Evolutionary conservation across 2,113 vertebrate species (phyloP).

Genomic region (Otolemur garnettii): DNA sequence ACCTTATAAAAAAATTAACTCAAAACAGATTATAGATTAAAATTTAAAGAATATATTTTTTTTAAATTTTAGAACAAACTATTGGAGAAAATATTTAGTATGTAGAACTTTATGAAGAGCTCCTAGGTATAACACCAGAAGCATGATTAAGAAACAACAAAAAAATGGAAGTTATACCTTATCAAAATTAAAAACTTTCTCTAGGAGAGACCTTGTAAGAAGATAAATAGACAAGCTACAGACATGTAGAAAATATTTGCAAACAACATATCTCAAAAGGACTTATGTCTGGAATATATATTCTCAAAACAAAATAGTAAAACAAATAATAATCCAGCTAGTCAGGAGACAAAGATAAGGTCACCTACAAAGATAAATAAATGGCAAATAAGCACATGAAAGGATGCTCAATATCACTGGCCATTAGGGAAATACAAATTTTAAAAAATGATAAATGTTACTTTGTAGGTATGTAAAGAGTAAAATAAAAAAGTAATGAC

Average conservation of each 20-base stretch:
- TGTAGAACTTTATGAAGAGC: not conserved
- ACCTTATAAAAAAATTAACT: not conserved
- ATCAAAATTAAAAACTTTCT: not conserved
- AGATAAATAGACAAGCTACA: not conserved
- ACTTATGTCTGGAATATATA: not conserved
- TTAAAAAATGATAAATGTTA: not conserved
- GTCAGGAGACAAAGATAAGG: not conserved
- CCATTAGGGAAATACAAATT: not conserved
- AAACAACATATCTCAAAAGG: not conserved
- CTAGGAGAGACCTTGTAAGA: not conserved
- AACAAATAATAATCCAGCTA: constrained; percentile 9
- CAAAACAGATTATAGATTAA: not conserved
- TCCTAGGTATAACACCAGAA: not conserved
- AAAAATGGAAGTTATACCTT: not conserved
- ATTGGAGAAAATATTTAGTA: not conserved
- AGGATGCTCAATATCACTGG: not conserved
- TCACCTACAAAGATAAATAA: not conserved
- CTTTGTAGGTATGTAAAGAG: not conserved
- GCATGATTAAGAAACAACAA: not conserved
- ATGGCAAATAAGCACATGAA: not conserved
- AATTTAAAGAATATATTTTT: not conserved
- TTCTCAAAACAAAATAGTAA: not conserved
- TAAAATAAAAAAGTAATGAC: not conserved
- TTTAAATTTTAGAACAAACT: not conserved
- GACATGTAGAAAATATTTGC: not conserved